phyloP scores from a whole-genome alignment of 2,888 invertebrate genomes.

The Xylocampa areola region DNA sequence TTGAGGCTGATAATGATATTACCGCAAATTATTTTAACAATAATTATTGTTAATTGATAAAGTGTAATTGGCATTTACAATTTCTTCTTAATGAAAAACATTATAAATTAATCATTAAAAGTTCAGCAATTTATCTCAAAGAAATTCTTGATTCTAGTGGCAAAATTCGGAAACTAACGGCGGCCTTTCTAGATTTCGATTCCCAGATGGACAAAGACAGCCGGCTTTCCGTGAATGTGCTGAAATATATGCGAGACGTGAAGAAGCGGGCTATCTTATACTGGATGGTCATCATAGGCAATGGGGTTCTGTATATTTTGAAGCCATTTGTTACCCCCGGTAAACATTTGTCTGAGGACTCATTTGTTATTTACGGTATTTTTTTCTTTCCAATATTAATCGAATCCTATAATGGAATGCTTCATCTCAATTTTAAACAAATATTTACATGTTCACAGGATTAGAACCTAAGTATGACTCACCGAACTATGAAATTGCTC shows the following conservation, averaged over 20 bases:
- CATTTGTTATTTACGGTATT: slow-evolving; percentile 66
- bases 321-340: slow-evolving; percentile 69
- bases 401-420: too few species aligned
- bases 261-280: slow-evolving; percentile 72
- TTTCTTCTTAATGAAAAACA: too few species aligned
- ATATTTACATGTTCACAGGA: too few species aligned
- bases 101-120: too few species aligned
- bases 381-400: not conserved
- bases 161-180: slow-evolving; percentile 63
- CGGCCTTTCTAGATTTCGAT: slow-evolving; percentile 63
- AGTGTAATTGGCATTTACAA: too few species aligned
- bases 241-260: slow-evolving; percentile 61
- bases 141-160: slow-evolving; percentile 52
- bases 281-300: slow-evolving; percentile 69
- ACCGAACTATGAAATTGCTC: too few species aligned
- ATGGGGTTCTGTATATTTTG: slow-evolving; percentile 64
- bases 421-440: too few species aligned
- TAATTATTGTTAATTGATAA: too few species aligned
- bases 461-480: too few species aligned
- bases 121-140: not conserved
- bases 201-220: slow-evolving; percentile 55
- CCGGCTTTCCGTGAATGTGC: slow-evolving; percentile 67
- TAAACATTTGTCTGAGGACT: slow-evolving; percentile 71
- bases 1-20: too few species aligned
- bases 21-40: too few species aligned